Evolutionary conservation across 1,140 invertebrate genomes (phyloP), one percentile per base, ranked within the genome.

Genomic region (Metopolophium dirhodum): DNA sequence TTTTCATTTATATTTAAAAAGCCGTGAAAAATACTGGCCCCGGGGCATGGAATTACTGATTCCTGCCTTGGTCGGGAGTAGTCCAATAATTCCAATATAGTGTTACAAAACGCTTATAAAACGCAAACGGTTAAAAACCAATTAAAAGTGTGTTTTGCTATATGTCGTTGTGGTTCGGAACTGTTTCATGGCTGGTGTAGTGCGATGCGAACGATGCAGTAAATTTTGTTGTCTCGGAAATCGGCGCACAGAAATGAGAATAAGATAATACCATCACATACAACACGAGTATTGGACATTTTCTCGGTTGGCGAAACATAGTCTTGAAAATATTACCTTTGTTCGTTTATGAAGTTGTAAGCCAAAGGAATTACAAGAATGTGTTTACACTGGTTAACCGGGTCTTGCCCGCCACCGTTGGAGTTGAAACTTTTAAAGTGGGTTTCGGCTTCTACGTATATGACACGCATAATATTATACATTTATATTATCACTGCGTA

Each of bases 291-390:
- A 88, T 51, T 51, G 87, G 87, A 88, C 47, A 35, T 88, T 88
- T 88, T 88, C n/a, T 88, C 47, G 8, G 47, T 88, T 88, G 87
- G 51, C 20, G 35, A 54, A 88, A 54, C 87, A 51, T 37, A 35
- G 87, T 88, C 87, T 88, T 88, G 47, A 88, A 88, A 88, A 88
- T 88, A 88, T 88, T 88, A 88, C 87, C 47, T 51, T 88, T 88
- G 87, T 88, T 88, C 87, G 47, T 88, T 88, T 88, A 88, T 88
- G 49, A 54, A 88, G 87, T 88, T 88, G n/a, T 88, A 23, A 88
- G 47, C n/a, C n/a, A 54, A 88, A 88, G 87, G 87, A 88, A 54
- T 88, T 88, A 54, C 49, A 51, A 88, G 47, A 37, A 88, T 88
- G 49, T 88, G 87, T 88, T 37, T 88, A 35, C 47, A 0, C 22